Evolutionary conservation across 2,888 invertebrate species (phyloP).

Genomic region (Pseudoips prasinana): DNA sequence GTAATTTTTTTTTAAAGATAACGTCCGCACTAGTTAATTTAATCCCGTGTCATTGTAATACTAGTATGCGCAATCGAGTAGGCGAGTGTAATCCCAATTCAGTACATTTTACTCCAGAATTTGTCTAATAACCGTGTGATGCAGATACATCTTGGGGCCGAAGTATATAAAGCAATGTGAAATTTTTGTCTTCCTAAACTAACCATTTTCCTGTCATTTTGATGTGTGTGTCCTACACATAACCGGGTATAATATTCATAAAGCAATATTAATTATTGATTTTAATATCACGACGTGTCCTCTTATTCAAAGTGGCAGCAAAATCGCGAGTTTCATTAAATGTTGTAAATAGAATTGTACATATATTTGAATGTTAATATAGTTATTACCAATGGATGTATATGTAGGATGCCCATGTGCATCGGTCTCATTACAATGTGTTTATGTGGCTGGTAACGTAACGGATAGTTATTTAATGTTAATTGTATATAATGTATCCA

Average conservation of each 20-base stretch:
- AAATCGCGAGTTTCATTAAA: conserved; percentile 45
- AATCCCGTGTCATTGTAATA: too few species aligned
- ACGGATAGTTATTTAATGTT: conserved; percentile 32
- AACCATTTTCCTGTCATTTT: conserved; percentile 35
- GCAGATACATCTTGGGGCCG: too few species aligned
- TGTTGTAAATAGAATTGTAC: conserved; percentile 62
- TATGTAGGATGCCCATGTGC: conserved; percentile 61
- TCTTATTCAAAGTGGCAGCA: conserved; percentile 53
- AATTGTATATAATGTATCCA: conserved; percentile 31
- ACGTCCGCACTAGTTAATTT: too few species aligned
- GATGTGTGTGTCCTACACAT: conserved; percentile 33
- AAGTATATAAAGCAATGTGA: conserved; percentile 25
- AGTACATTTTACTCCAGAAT: too few species aligned
- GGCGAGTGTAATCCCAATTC: too few species aligned
- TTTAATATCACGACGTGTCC: conserved; percentile 33
- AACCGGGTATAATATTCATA: conserved; percentile 31
- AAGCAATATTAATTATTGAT: conserved; percentile 41
- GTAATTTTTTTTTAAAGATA: too few species aligned
- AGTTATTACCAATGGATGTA: conserved; percentile 66
- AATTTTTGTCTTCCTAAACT: conserved; percentile 12
- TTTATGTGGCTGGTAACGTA: conserved; percentile 50
- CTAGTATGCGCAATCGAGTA: too few species aligned
- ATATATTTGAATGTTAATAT: conserved; percentile 54
- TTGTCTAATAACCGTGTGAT: too few species aligned
- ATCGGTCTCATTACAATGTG: conserved; percentile 51